Evolutionary conservation across 2,113 vertebrate species (phyloP), one percentile per base, ranked within the genome.

Genomic region (Empidonax traillii): DNA sequence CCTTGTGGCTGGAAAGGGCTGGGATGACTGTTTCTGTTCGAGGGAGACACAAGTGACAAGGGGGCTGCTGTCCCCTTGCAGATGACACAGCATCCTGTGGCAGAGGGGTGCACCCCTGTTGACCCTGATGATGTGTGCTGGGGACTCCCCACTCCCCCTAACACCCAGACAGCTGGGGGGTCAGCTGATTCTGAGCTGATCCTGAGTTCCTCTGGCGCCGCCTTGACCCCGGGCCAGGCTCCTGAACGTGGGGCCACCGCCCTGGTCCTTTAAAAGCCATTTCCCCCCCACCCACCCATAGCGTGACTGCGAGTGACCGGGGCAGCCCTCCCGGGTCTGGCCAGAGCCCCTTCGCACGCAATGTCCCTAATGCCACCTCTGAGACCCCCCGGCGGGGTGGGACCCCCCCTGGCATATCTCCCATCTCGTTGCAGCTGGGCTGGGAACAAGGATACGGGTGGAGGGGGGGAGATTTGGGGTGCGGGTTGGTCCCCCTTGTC

Each of bases 231-330:
- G 93, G 61, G 82, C 65, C 88, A 69, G 74, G 82, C 90, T 95
- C 19, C 56, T 93, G 95, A 92, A 86, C 55, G 35, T 52, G 85
- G 5, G 82, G 93, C 85, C 96, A 51, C 96, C 96, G 93, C 96
- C 87, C 93, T 87, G 82, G 92, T 91, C 92, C 92, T 95, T 94
- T 84, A 84, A 65, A 88, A 86, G 27, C 39, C 89, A 92, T 87
- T 91, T 87, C 96, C 96, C 87, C 85, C 41, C 53, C 85, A 3
- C 83, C 65, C 91, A 55, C 91, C 69, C 78, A 18, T 95, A 92
- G 93, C 95, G 95, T 95, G 95, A 96, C 95, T 87, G 55, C 8
- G 30, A 85, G 85, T 77, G 93, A 87, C 93, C 82, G n/a, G 79
- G 78, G 58, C 87, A 8, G 72, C 65, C 85, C 75, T 93, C 93